Conservation (phyloP, 2,797 vertebrate species). For the Hydrophis major region DNA sequence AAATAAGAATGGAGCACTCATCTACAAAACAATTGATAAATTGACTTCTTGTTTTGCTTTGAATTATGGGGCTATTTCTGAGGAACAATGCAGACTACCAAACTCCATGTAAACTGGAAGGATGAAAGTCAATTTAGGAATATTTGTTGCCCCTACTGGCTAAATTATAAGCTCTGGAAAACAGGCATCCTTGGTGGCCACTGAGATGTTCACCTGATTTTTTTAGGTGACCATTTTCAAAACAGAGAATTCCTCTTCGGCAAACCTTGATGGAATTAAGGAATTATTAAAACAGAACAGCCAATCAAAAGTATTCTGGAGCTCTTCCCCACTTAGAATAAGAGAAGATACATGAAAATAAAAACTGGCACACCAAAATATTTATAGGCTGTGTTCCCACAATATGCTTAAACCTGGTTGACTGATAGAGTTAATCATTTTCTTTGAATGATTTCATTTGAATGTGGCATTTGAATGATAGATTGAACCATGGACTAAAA, state of each 20-base stretch:
- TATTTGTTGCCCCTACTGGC: not conserved
- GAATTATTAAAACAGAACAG: not conserved
- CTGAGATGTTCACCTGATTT: fast-evolving
- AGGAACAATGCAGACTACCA: not conserved
- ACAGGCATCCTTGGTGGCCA: not conserved
- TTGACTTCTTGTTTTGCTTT: not conserved
- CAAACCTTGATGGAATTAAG: not conserved
- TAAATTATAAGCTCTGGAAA: fast-evolving
- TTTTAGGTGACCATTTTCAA: not conserved
- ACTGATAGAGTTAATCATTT: not conserved
- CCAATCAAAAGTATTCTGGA: not conserved
- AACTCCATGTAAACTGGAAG: no score
- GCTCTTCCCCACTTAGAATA: not conserved
- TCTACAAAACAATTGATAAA: not conserved
- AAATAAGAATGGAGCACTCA: not conserved
- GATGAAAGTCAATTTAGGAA: not conserved
- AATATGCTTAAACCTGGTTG: not conserved
- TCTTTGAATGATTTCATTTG: not conserved
- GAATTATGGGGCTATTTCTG: not conserved
- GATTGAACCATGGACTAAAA: not conserved
- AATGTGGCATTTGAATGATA: not conserved
- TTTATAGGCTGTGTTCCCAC: not conserved
- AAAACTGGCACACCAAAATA: not conserved
- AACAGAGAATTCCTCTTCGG: not conserved
- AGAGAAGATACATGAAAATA: not conserved